Conservation (phyloP, 2,888 invertebrate genomes). For the Macaria notata region DNA sequence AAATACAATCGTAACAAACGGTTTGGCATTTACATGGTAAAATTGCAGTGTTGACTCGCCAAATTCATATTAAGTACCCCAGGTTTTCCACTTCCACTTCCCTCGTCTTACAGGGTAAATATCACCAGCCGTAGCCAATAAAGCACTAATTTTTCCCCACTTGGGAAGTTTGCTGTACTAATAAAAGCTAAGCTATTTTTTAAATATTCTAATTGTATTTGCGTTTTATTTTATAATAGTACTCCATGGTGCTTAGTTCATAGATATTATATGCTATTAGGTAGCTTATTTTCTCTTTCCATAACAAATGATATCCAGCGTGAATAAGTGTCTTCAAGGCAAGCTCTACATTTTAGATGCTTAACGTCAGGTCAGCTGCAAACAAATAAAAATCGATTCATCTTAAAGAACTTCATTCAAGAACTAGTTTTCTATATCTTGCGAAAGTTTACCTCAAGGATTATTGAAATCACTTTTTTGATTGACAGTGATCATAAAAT, state of each 20-base stretch:
- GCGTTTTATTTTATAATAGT: too few species aligned
- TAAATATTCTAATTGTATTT: not conserved
- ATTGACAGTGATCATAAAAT: slow-evolving; percentile 16
- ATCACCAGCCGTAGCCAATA: slow-evolving; percentile 63
- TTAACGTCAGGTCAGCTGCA: too few species aligned
- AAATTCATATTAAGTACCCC: slow-evolving; percentile 26
- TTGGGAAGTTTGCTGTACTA: slow-evolving; percentile 20
- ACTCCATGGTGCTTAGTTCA: too few species aligned
- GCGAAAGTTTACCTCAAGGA: too few species aligned
- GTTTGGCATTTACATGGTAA: slow-evolving; percentile 6
- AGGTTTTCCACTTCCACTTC: slow-evolving; percentile 19
- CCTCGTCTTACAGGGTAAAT: slow-evolving; percentile 44
- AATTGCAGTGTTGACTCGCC: slow-evolving; percentile 15
- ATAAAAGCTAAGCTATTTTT: slow-evolving; percentile 10
- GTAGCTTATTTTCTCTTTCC: too few species aligned
- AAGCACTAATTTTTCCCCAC: slow-evolving; percentile 65
- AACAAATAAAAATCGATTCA: too few species aligned
- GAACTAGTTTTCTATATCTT: too few species aligned
- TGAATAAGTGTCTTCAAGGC: too few species aligned
- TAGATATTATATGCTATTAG: too few species aligned
- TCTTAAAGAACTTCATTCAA: too few species aligned
- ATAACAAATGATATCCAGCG: too few species aligned
- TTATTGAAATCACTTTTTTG: not conserved
- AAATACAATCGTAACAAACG: not conserved
- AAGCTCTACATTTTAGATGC: too few species aligned